A percentile compares a stretch with the other conserved stretches of the same genome.
These are phyloP conservation scores for Dicranocentrus wangi DNA, from an alignment of 2,888 invertebrate genomes.

Conservation along the genomic window DNA sequence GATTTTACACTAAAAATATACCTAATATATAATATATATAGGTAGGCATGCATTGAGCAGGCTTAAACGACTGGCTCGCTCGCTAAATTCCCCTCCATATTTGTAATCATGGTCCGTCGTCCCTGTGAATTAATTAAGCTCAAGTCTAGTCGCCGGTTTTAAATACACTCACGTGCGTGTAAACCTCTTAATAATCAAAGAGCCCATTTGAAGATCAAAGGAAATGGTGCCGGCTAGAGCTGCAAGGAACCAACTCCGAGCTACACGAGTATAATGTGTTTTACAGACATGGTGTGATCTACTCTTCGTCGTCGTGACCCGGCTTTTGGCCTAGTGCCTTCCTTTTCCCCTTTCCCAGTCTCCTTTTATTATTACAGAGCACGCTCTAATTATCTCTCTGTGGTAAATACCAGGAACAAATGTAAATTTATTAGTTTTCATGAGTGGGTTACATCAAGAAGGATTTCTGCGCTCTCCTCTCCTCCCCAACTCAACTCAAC, in stretches of 20 bases:
- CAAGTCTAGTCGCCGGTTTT: slow-evolving; percentile 7
- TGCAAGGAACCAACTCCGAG: too few species aligned
- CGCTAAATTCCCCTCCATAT: background rate
- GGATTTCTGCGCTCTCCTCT: background rate
- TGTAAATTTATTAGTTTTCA: slow-evolving; percentile 48
- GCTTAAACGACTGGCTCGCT: too few species aligned
- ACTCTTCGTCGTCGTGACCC: too few species aligned
- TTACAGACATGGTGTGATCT: too few species aligned
- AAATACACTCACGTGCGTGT: slow-evolving; percentile 23
- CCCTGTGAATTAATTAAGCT: slow-evolving; percentile 27
- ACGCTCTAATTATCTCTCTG: slow-evolving; percentile 57
- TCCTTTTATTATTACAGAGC: slow-evolving; percentile 36
- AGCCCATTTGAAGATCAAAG: slow-evolving; percentile 55
- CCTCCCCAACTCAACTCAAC: too few species aligned
- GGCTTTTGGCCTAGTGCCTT: too few species aligned
- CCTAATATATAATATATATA: too few species aligned
- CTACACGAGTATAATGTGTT: too few species aligned
- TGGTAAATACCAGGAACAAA: slow-evolving; percentile 30
- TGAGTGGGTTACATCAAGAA: slow-evolving; percentile 16
- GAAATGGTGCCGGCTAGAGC: slow-evolving; percentile 56
- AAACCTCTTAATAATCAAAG: slow-evolving; percentile 49
- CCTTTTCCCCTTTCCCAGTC: too few species aligned
- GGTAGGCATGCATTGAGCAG: too few species aligned
- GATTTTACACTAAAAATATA: too few species aligned
- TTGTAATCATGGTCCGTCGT: background rate